Evolutionary conservation across 2,888 invertebrate genomes (phyloP).

Genomic region (Lochmaea capreae): DNA sequence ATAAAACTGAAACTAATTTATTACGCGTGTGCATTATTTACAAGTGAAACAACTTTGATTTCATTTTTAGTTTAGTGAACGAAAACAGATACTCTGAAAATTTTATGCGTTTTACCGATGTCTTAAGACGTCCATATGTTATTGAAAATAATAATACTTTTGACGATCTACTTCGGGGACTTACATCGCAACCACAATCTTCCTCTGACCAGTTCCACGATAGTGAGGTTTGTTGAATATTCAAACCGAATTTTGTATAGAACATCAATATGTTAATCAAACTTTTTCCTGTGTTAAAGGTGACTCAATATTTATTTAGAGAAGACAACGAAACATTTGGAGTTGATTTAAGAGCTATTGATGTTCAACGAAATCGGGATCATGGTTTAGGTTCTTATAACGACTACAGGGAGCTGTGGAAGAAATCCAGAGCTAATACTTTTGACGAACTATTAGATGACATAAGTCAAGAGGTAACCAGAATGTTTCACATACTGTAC

Average conservation of each 20-base stretch:
- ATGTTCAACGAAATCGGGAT: conserved; percentile 87
- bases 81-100: conserved; percentile 69
- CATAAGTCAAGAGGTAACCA: conserved; percentile 70
- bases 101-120: conserved; percentile 74
- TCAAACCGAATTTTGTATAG: neutral
- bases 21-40: too few relatives aligned
- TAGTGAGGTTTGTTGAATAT: conserved; percentile 70
- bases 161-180: conserved; percentile 79
- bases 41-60: conserved; percentile 1
- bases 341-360: conserved; percentile 81
- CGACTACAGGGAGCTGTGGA: conserved; percentile 80
- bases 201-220: conserved; percentile 83
- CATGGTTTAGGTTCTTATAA: conserved; percentile 84
- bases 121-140: conserved; percentile 75
- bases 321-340: conserved; percentile 77
- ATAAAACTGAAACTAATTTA: too few relatives aligned
- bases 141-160: conserved; percentile 74
- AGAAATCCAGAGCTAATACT: conserved; percentile 73
- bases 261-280: neutral
- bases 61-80: conserved; percentile 67
- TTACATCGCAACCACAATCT: conserved; percentile 80
- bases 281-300: conserved; percentile 63
- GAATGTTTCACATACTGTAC: too few relatives aligned
- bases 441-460: conserved; percentile 79
- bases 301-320: conserved; percentile 75